Percentiles rank a stretch among this genome's conserved stretches.
These are phyloP conservation scores for Brienomyrus brachyistius DNA, from an alignment of 2,113 vertebrate genomes.

Conservation along the genomic window DNA sequence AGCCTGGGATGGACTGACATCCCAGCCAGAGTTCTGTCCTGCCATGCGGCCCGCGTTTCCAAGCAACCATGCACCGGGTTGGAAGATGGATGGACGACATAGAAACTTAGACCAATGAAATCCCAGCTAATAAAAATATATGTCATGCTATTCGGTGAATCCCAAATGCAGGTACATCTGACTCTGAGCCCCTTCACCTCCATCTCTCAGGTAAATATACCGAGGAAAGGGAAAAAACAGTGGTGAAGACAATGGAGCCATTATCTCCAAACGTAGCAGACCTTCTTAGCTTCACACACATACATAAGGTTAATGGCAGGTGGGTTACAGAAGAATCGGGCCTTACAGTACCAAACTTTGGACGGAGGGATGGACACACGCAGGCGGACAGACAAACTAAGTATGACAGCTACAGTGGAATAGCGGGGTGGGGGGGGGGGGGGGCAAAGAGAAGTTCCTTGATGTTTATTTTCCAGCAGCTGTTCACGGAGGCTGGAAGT, in stretches of 20 bases:
- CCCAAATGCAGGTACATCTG: neutral
- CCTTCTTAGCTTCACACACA: neutral
- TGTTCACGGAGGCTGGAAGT: conserved; percentile 42
- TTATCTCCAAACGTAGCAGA: neutral
- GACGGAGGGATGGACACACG: neutral
- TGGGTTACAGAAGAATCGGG: neutral
- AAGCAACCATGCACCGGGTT: neutral
- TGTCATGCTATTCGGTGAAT: neutral
- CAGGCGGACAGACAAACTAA: neutral
- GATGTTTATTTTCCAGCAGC: conserved; percentile 45
- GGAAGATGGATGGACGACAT: neutral
- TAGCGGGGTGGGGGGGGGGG: neutral
- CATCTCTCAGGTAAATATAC: neutral
- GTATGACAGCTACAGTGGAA: neutral
- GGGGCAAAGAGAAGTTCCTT: conserved; percentile 16
- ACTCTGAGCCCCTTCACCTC: neutral
- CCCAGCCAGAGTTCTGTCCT: neutral
- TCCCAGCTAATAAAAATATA: neutral
- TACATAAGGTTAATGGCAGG: neutral
- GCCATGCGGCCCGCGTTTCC: neutral
- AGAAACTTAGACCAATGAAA: neutral
- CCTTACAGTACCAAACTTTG: neutral
- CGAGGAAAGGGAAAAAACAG: neutral
- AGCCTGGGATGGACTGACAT: neutral
- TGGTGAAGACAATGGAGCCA: neutral